Evolutionary conservation across 2,888 invertebrate species (phyloP).

Genomic region (Macropis europaea): DNA sequence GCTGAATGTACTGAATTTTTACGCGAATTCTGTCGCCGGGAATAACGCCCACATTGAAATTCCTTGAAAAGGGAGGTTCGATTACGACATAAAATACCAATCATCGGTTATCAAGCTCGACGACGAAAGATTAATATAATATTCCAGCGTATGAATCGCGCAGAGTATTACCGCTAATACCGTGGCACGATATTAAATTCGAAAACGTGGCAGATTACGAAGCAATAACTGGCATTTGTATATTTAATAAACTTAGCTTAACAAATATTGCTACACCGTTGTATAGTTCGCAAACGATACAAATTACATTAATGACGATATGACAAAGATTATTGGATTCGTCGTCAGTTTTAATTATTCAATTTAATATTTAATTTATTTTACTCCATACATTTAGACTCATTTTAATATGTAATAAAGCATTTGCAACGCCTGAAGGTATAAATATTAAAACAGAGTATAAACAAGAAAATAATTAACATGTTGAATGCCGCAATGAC

Average conservation of each 20-base stretch:
- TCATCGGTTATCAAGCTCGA: slow-evolving; percentile 23
- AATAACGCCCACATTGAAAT: background rate
- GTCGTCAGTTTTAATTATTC: too few species aligned
- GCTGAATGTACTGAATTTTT: background rate
- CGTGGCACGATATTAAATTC: background rate
- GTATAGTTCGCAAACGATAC: background rate
- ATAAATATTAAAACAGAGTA: too few species aligned
- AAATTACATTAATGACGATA: background rate
- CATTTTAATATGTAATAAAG: too few species aligned
- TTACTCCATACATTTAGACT: too few species aligned
- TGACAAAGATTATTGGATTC: too few species aligned
- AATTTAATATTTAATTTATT: too few species aligned
- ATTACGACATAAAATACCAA: slow-evolving; percentile 16
- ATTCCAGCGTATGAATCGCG: background rate
- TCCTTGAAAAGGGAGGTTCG: background rate
- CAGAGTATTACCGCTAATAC: background rate
- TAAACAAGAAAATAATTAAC: too few species aligned
- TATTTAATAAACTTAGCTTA: slow-evolving; percentile 1
- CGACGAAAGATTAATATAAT: slow-evolving; percentile 11
- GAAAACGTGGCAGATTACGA: background rate
- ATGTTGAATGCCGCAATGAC: too few species aligned
- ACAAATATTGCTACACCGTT: background rate
- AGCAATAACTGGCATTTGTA: background rate
- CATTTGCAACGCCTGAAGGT: too few species aligned
- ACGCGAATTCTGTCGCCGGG: background rate